Evolutionary conservation across 2,797 vertebrate species (phyloP), one percentile per base, ranked within the genome.

Genomic region (Helostoma temminkii): DNA sequence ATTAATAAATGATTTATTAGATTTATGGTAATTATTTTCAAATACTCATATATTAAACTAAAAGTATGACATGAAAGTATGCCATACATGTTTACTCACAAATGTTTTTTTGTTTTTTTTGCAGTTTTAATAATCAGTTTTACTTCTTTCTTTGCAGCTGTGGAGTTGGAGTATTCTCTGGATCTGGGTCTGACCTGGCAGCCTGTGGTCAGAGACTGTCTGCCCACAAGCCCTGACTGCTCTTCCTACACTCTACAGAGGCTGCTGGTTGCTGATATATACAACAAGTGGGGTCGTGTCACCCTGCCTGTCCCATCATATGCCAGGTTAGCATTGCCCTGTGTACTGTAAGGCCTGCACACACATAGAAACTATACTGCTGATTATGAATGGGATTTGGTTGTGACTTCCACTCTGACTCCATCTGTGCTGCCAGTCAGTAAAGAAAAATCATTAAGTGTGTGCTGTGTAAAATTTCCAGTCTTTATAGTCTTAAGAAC

Each of bases 221-320:
- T 99, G 72, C 97, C 98, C 11, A 97, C 95, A 21, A 98, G 96
- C 0, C 96, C 96, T 0, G 97, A 99, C 85, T 99, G 98, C 88
- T 96, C 91, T 19, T 95, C 88, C 41, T 98, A 96, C 89, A 96
- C 96, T 49, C 94, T 99, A 54, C 98, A 99, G 88, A 95, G 94
- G 78, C 86, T 98, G 82, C 93, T 99, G 74, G 95, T 99, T 56
- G 97, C 97, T 2, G 98, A 99, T 80, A 97, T 94, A 1, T 99
- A 95, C 89, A 99, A 99, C 91, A 99, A 99, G 86, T 99, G 98
- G 98, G 98, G 96, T 2, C 95, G 97, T n/a, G 88, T 98, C 69
- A 98, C 96, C 47, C 86, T 98, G 84, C 96, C 97, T 25, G 94
- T 99, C 66, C 97, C 97, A 19, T 88, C 94, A 47, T 96, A 98